Conservation (phyloP, 2,113 vertebrate species). For the Etheostoma spectabile region DNA sequence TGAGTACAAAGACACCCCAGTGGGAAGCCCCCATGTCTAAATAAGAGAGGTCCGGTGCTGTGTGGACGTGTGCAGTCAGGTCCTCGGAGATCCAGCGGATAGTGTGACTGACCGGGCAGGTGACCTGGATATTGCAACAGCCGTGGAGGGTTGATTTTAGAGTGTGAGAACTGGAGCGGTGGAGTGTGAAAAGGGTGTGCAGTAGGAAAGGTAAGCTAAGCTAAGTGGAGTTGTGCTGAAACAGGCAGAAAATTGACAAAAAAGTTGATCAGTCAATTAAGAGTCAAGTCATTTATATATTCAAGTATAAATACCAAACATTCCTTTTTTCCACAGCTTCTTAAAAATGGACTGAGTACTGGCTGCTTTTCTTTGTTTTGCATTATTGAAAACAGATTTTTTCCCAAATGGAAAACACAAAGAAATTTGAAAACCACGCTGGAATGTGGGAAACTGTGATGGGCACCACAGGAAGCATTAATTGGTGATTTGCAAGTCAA, state of each 20-base stretch:
- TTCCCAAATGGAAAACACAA: neutral
- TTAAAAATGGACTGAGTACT: neutral
- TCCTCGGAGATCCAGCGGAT: conserved; percentile 68
- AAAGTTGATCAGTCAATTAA: neutral
- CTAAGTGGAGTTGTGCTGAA: neutral
- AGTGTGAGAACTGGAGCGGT: conserved; percentile 45
- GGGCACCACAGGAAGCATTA: neutral
- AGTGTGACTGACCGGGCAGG: conserved; percentile 65
- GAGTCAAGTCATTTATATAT: neutral
- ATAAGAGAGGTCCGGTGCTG: conserved; percentile 80
- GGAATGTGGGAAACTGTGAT: neutral
- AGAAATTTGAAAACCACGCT: neutral
- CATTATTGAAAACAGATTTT: neutral
- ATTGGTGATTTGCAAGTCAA: neutral
- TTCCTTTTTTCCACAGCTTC: no score
- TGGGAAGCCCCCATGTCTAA: conserved; percentile 71
- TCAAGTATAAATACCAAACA: neutral
- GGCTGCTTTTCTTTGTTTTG: neutral
- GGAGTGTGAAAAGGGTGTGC: conserved; percentile 17
- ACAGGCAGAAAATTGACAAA: neutral
- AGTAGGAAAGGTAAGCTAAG: conserved; percentile 7
- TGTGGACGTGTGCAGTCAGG: conserved; percentile 35
- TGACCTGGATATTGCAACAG: conserved; percentile 65
- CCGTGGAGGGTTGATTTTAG: conserved; percentile 37
- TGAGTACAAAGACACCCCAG: conserved; percentile 77